These are phyloP conservation scores for Litoditis marina DNA, from an alignment of 2,888 invertebrate species.

Conservation along the genomic window DNA sequence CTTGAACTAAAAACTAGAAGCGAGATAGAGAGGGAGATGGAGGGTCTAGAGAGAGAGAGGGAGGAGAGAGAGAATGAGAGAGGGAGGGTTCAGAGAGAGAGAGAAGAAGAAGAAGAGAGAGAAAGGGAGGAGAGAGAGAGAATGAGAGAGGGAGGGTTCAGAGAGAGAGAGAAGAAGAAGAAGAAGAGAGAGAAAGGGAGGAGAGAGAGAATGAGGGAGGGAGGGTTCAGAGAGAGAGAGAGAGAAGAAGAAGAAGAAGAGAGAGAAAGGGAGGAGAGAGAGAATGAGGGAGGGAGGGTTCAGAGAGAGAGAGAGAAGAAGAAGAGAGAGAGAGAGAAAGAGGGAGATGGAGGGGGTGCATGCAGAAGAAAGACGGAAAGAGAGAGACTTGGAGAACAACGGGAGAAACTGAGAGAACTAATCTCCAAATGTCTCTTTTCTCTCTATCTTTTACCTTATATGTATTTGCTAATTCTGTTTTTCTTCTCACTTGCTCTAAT, in stretches of 20 bases:
- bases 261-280: neutral
- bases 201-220: neutral
- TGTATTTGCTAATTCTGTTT: too few species aligned
- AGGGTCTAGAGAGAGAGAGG: neutral
- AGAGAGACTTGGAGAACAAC: neutral
- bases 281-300: neutral
- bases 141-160: neutral
- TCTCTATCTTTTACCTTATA: too few species aligned
- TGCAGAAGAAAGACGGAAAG: neutral
- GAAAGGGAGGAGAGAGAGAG: neutral
- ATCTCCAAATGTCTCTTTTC: too few species aligned
- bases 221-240: neutral
- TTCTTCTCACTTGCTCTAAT: too few species aligned
- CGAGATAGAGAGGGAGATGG: too few species aligned
- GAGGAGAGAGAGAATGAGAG: neutral
- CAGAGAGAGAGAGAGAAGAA: neutral
- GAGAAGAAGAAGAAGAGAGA: neutral
- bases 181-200: neutral
- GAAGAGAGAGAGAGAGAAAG: slow-evolving; percentile 8
- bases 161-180: neutral
- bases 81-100: neutral
- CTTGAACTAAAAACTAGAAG: slow-evolving; percentile 3
- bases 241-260: neutral
- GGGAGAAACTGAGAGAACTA: neutral
- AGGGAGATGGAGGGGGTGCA: neutral